phyloP scores from a whole-genome alignment of 2,888 invertebrate species.

The Aphodius granarius region DNA sequence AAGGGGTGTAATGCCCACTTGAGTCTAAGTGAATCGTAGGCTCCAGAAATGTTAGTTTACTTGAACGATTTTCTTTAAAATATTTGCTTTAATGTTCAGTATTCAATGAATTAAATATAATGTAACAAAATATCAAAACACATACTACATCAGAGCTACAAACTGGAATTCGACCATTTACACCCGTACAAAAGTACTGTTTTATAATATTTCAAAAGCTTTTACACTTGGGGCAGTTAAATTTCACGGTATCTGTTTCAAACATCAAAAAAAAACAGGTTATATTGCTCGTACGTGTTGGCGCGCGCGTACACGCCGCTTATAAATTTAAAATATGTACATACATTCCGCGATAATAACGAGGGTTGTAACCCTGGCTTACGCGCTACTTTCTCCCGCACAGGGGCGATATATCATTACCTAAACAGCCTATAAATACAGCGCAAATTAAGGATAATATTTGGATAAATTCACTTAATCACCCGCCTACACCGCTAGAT shows the following conservation, averaged over 20 bases:
- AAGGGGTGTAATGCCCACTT: too few species aligned
- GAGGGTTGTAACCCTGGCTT: neutral
- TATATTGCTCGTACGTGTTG: neutral
- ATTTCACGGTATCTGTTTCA: neutral
- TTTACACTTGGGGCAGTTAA: neutral
- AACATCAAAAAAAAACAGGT: neutral
- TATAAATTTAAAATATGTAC: neutral
- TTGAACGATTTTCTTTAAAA: too few species aligned
- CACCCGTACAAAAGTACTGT: neutral
- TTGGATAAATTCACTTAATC: neutral
- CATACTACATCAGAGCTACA: neutral
- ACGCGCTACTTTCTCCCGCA: neutral
- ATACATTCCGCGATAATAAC: neutral
- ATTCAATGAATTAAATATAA: too few species aligned
- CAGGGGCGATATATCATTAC: neutral
- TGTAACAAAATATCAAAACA: neutral
- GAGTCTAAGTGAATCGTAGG: too few species aligned
- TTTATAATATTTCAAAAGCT: neutral
- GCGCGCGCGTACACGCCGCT: neutral
- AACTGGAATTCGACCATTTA: neutral
- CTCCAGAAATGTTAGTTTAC: too few species aligned
- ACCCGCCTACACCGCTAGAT: neutral
- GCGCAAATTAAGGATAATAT: neutral
- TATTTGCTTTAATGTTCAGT: too few species aligned
- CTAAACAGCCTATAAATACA: neutral